Percentiles rank a stretch among this genome's conserved stretches.
These are phyloP conservation scores for Meteorus colon DNA, from an alignment of 2,888 invertebrate species.

Conservation along the genomic window DNA sequence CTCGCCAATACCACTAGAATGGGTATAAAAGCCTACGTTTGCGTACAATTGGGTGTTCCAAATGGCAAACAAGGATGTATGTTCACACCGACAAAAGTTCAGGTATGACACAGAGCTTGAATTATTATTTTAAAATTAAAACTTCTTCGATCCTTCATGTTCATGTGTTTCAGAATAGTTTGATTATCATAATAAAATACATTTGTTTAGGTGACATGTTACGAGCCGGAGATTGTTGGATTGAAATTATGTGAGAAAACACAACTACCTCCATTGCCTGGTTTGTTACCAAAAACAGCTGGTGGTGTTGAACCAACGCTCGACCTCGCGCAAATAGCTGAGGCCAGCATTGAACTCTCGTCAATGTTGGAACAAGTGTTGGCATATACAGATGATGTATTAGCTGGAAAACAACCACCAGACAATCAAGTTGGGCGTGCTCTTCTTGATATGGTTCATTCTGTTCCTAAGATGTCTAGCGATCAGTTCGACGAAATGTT, in stretches of 20 bases:
- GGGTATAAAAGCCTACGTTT: slow-evolving; percentile 95
- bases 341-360: slow-evolving; percentile 87
- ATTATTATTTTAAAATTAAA: too few relatives aligned
- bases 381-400: slow-evolving; percentile 93
- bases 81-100: slow-evolving; percentile 96
- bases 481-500: slow-evolving; percentile 96
- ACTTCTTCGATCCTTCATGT: too few relatives aligned
- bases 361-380: slow-evolving; percentile 85
- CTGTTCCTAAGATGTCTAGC: slow-evolving; percentile 91
- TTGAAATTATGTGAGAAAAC: slow-evolving; percentile 90
- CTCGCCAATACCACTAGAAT: slow-evolving; percentile 87
- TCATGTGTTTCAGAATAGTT: background rate
- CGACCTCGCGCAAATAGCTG: slow-evolving; percentile 88
- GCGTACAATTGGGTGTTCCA: slow-evolving; percentile 95
- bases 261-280: slow-evolving; percentile 65
- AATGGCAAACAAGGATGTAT: slow-evolving; percentile 94
- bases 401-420: slow-evolving; percentile 81
- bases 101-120: slow-evolving; percentile 68
- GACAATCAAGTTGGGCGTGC: slow-evolving; percentile 93
- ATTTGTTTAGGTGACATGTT: slow-evolving; percentile 79
- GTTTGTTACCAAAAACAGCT: slow-evolving; percentile 74
- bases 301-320: slow-evolving; percentile 81
- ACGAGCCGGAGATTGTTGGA: slow-evolving; percentile 93
- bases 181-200: background rate
- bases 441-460: slow-evolving; percentile 91